These are phyloP conservation scores for Forbesichthys papilliferus DNA, from an alignment of 2,113 vertebrate species.

Conservation along the genomic window DNA sequence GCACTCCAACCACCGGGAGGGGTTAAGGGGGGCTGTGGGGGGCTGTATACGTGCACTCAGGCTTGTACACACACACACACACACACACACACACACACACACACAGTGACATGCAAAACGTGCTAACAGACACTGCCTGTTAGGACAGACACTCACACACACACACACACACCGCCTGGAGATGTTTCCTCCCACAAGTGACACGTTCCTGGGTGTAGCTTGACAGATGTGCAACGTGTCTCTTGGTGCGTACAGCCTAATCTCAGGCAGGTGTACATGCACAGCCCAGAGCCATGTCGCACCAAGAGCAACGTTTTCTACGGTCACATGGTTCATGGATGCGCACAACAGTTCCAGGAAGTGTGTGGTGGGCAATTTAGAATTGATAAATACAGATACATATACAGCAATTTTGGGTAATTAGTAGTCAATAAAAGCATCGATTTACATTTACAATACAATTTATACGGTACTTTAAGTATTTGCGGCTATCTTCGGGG, in stretches of 20 bases:
- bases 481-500: too few relatives aligned
- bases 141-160: conserved; percentile 16
- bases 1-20: conserved; percentile 35
- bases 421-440: too few relatives aligned
- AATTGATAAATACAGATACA: too few relatives aligned
- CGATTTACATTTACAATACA: too few relatives aligned
- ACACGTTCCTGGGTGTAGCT: neutral
- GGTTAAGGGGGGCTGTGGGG: conserved; percentile 19
- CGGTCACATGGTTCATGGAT: too few relatives aligned
- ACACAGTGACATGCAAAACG: neutral
- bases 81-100: neutral
- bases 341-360: too few relatives aligned
- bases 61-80: neutral
- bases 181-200: too few relatives aligned
- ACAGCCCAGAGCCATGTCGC: too few relatives aligned
- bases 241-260: conserved; percentile 17
- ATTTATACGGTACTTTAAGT: too few relatives aligned
- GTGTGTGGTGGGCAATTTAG: too few relatives aligned
- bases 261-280: conserved; percentile 3
- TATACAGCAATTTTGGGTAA: too few relatives aligned
- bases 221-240: conserved; percentile 6
- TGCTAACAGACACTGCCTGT: conserved; percentile 12
- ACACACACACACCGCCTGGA: conserved; percentile 9
- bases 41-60: conserved; percentile 43
- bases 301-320: too few relatives aligned